These are phyloP conservation scores for Aporophyla lueneburgensis DNA, from an alignment of 2,888 invertebrate species.

Conservation along the genomic window DNA sequence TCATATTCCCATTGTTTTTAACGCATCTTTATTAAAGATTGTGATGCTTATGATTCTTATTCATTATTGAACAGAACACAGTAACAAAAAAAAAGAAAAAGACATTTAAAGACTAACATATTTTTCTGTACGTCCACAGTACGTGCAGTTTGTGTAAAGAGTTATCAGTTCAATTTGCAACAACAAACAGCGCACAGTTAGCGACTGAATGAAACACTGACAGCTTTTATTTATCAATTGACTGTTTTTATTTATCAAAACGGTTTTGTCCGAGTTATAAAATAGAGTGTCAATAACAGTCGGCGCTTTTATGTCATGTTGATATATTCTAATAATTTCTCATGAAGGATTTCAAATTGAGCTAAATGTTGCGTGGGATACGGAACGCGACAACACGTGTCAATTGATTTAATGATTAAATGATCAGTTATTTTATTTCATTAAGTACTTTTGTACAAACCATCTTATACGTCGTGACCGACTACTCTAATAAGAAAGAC, in stretches of 20 bases:
- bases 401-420: neutral
- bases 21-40: neutral
- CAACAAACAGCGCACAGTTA: conserved; percentile 56
- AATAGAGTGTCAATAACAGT: conserved; percentile 44
- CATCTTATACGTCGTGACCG: neutral
- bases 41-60: neutral
- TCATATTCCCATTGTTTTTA: neutral
- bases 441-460: neutral
- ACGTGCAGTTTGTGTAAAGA: conserved; percentile 49
- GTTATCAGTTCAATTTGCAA: conserved; percentile 65
- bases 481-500: neutral
- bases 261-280: conserved; percentile 35
- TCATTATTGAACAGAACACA: neutral
- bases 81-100: neutral
- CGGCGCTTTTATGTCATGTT: conserved; percentile 1
- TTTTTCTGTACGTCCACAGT: neutral
- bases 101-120: neutral
- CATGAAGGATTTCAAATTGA: neutral
- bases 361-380: neutral
- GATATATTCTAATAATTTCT: conserved; percentile 4
- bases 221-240: conserved; percentile 42
- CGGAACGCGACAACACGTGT: neutral
- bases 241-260: conserved; percentile 49
- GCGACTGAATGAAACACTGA: conserved; percentile 48
- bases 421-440: neutral